phyloP scores from a whole-genome alignment of 2,113 vertebrate genomes.

The Mustelus asterias region DNA sequence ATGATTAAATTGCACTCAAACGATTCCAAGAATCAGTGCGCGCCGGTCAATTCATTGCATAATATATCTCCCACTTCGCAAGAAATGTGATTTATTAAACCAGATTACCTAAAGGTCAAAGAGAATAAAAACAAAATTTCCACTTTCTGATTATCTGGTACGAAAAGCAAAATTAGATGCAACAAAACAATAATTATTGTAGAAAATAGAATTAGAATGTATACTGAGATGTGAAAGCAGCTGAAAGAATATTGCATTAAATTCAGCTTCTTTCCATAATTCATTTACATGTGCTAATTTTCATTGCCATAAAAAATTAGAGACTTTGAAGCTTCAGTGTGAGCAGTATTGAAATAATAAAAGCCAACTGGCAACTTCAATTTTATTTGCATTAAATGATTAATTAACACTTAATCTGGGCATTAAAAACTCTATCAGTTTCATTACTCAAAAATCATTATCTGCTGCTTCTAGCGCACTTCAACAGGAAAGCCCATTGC shows the following conservation, averaged over 20 bases:
- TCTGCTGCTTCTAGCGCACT: background rate
- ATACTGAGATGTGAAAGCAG: background rate
- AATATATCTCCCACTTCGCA: too few species aligned
- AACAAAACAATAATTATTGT: background rate
- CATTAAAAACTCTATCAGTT: conserved; percentile 32
- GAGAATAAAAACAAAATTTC: background rate
- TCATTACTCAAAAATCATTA: conserved; percentile 25
- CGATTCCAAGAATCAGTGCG: background rate
- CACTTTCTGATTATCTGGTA: background rate
- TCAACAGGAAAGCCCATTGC: background rate
- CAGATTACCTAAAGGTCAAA: background rate
- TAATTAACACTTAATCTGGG: conserved; percentile 18
- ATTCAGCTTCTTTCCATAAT: background rate
- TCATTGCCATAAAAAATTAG: background rate
- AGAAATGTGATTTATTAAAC: background rate
- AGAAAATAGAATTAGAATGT: background rate
- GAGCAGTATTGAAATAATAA: background rate
- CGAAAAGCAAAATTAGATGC: background rate
- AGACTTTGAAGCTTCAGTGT: background rate
- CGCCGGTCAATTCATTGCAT: background rate
- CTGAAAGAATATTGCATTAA: background rate
- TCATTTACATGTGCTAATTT: background rate
- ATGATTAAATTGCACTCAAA: background rate
- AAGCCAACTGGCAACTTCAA: background rate
- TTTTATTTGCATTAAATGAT: conserved; percentile 25